phyloP scores from a whole-genome alignment of 2,888 invertebrate species.

The Cosmopolites sordidus region DNA sequence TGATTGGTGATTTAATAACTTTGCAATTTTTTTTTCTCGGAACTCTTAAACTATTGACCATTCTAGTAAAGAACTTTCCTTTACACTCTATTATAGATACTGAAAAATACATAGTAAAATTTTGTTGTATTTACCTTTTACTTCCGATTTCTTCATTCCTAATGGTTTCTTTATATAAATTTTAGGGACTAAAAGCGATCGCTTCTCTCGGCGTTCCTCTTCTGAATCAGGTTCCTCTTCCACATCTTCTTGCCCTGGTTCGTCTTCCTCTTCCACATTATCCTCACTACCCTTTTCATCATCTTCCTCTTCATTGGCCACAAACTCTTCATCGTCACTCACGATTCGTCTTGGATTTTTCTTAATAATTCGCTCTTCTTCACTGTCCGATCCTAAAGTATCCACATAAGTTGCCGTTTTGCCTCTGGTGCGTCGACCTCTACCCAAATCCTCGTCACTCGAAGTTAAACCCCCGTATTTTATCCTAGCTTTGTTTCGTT shows the following conservation, averaged over 20 bases:
- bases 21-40: too few relatives aligned
- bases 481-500: slow-evolving; percentile 48
- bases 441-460: slow-evolving; percentile 52
- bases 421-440: slow-evolving; percentile 64
- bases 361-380: slow-evolving; percentile 55
- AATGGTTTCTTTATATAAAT: slow-evolving; percentile 35
- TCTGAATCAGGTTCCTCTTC: slow-evolving; percentile 33
- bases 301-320: slow-evolving; percentile 47
- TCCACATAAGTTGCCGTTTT: slow-evolving; percentile 75
- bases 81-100: too few relatives aligned
- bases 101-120: too few relatives aligned
- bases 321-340: slow-evolving; percentile 54
- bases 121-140: slow-evolving; percentile 15
- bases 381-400: slow-evolving; percentile 69
- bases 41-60: too few relatives aligned
- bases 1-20: too few relatives aligned
- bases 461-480: slow-evolving; percentile 59
- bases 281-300: slow-evolving; percentile 32
- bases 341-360: slow-evolving; percentile 24
- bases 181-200: slow-evolving; percentile 32
- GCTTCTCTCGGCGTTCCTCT: slow-evolving; percentile 27
- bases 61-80: too few relatives aligned
- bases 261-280: slow-evolving; percentile 26
- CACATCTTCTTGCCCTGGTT: slow-evolving; percentile 29
- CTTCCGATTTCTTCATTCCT: slow-evolving; percentile 9